phyloP scores from a whole-genome alignment of 2,888 invertebrate genomes.

The Agapostemon virescens region DNA sequence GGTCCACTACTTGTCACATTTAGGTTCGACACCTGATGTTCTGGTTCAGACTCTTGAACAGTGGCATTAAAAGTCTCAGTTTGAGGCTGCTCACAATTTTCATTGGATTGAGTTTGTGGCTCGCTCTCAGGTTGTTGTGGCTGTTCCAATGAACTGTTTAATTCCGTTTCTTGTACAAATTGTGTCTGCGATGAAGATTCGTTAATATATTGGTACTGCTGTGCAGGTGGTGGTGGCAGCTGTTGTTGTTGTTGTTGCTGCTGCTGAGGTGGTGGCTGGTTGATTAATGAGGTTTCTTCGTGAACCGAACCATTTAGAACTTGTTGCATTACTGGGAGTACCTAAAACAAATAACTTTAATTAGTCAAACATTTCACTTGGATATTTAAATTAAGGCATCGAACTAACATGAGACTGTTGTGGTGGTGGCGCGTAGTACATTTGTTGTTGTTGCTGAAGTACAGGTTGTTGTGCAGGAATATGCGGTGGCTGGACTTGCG shows the following conservation, averaged over 20 bases:
- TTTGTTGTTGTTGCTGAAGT: slow-evolving; percentile 71
- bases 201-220: slow-evolving; percentile 72
- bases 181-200: slow-evolving; percentile 74
- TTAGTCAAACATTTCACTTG: not conserved
- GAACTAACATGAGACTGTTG: slow-evolving; percentile 71
- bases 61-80: slow-evolving; percentile 72
- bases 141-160: slow-evolving; percentile 67
- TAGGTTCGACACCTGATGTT: slow-evolving; percentile 79
- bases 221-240: slow-evolving; percentile 67
- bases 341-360: slow-evolving; percentile 61
- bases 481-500: slow-evolving; percentile 68
- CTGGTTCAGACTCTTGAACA: slow-evolving; percentile 79
- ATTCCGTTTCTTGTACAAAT: slow-evolving; percentile 76
- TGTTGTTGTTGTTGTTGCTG: slow-evolving; percentile 67
- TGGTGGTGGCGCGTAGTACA: slow-evolving; percentile 69
- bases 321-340: slow-evolving; percentile 76
- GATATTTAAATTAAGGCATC: not conserved
- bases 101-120: slow-evolving; percentile 73
- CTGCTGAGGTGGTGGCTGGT: slow-evolving; percentile 72
- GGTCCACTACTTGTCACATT: slow-evolving; percentile 82
- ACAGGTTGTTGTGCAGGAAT: slow-evolving; percentile 71
- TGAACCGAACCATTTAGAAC: slow-evolving; percentile 79
- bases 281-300: slow-evolving; percentile 76
- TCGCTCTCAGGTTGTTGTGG: slow-evolving; percentile 73
- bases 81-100: slow-evolving; percentile 76